Evolutionary conservation across 2,113 vertebrate species (phyloP).

Genomic region (Onychorhynchus coronatus): DNA sequence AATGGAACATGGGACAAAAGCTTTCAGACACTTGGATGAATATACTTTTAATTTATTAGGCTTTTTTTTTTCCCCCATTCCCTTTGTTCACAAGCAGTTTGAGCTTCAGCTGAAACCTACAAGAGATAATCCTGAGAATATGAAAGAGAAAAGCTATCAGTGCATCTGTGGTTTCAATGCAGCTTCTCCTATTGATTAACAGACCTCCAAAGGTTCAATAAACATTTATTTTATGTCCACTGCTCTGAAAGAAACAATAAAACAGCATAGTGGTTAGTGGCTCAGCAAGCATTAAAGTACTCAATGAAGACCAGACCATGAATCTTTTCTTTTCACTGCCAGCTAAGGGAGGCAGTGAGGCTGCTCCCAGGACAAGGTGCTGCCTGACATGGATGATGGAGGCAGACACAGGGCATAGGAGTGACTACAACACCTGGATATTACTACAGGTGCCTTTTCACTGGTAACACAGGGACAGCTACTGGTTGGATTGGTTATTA

Average conservation of each 20-base stretch:
- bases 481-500: accelerated
- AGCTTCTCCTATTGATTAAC: conserved; percentile 46
- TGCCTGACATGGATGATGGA: not conserved
- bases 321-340: not conserved
- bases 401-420: not conserved
- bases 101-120: not conserved
- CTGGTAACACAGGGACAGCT: not conserved
- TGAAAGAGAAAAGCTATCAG: conserved; percentile 13
- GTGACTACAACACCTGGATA: not conserved
- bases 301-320: not conserved
- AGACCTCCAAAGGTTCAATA: conserved; percentile 51
- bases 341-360: not conserved
- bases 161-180: not conserved
- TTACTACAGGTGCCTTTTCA: not conserved
- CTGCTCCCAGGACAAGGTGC: not conserved
- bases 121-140: not conserved
- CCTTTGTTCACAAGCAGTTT: not conserved
- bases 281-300: conserved; percentile 21
- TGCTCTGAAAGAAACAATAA: conserved; percentile 41
- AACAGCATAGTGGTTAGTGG: not conserved
- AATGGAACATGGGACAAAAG: conserved; percentile 14
- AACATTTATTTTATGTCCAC: conserved; percentile 47
- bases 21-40: not conserved
- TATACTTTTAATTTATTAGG: conserved; percentile 21
- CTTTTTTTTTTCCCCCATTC: not conserved